phyloP scores from a whole-genome alignment of 2,113 vertebrate genomes.

The Pygoscelis adeliae region DNA sequence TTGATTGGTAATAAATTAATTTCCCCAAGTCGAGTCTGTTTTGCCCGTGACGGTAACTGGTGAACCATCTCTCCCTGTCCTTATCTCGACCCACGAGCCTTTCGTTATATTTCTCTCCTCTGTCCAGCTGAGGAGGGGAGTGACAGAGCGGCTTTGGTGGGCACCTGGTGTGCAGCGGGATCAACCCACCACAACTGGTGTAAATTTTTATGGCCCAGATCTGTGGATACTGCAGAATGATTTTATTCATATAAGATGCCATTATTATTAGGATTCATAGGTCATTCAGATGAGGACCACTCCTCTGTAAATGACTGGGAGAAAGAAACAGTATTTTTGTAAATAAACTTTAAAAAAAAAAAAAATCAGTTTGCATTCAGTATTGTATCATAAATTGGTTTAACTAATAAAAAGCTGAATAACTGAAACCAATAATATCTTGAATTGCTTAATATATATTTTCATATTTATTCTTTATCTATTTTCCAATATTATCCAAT shows the following conservation, averaged over 20 bases:
- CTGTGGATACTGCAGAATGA: background rate
- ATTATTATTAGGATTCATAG: background rate
- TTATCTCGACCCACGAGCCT: no score
- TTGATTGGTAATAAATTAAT: no score
- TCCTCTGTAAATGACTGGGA: background rate
- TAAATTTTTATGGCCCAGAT: background rate
- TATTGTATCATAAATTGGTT: background rate
- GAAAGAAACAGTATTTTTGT: background rate
- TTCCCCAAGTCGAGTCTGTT: no score
- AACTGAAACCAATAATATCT: background rate
- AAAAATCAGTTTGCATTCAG: background rate
- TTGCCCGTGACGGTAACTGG: no score
- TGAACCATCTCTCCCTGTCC: no score
- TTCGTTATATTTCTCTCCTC: no score
- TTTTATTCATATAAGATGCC: background rate
- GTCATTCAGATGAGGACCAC: background rate
- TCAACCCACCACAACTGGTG: no score
- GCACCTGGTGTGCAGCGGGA: no score
- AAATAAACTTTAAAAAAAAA: background rate
- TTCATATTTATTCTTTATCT: background rate
- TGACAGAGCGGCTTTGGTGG: no score
- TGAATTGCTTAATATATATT: background rate
- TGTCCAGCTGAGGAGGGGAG: no score
- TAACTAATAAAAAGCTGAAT: background rate
- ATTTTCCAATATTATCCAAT: background rate